These are phyloP conservation scores for Anagrus nilaparvatae DNA, from an alignment of 1,140 invertebrate species.

Conservation along the genomic window DNA sequence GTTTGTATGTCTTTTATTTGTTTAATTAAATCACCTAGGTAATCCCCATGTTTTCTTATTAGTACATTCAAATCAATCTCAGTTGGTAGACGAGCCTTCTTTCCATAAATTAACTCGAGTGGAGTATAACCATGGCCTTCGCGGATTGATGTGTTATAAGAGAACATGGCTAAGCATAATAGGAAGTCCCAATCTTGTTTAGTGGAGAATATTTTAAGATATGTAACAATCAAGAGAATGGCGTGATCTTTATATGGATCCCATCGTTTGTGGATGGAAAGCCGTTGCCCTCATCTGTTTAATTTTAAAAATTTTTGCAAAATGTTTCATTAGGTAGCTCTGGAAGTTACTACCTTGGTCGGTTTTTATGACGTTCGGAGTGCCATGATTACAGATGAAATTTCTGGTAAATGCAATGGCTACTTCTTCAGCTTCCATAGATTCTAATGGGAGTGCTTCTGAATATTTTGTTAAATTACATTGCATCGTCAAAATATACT, in stretches of 20 bases:
- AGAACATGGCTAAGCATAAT: constrained; percentile 16
- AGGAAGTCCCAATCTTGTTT: constrained; percentile 25
- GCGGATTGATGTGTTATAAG: constrained; percentile 18
- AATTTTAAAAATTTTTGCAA: too few species aligned
- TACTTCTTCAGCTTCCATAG: constrained; percentile 21
- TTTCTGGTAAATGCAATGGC: constrained; percentile 15
- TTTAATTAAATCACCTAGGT: not conserved
- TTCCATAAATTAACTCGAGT: not conserved
- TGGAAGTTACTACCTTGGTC: too few species aligned
- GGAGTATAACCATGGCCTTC: constrained; percentile 17
- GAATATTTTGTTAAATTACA: constrained; percentile 29
- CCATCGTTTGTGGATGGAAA: too few species aligned
- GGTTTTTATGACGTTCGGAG: too few species aligned
- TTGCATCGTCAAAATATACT: constrained; percentile 28
- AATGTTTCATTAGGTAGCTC: not conserved
- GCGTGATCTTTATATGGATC: too few species aligned
- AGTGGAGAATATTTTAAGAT: too few species aligned
- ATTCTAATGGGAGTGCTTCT: constrained; percentile 24
- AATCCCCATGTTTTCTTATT: not conserved
- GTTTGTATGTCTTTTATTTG: not conserved
- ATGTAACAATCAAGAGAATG: too few species aligned
- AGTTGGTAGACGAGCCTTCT: not conserved
- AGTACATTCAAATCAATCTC: not conserved
- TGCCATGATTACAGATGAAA: too few species aligned
- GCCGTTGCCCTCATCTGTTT: too few species aligned